Evolutionary conservation across 2,888 invertebrate genomes (phyloP).

Genomic region (Xylophagus ater): DNA sequence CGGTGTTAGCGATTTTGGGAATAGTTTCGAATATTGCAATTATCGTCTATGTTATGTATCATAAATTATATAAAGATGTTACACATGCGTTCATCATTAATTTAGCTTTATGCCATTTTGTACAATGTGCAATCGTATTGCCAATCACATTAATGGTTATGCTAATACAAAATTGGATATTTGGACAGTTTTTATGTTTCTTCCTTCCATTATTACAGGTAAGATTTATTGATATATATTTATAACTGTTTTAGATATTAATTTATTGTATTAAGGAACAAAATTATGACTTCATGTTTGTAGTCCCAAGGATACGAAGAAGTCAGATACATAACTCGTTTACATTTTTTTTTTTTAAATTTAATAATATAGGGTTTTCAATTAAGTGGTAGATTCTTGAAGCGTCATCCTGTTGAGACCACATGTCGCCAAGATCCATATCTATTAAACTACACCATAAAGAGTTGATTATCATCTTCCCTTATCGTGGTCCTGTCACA

Average conservation of each 20-base stretch:
- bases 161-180: constrained; percentile 59
- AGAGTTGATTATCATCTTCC: too few relatives aligned
- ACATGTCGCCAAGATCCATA: too few relatives aligned
- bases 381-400: too few relatives aligned
- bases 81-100: constrained; percentile 56
- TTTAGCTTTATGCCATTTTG: constrained; percentile 52
- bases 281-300: too few relatives aligned
- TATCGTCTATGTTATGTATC: constrained; percentile 43
- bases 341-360: too few relatives aligned
- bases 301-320: too few relatives aligned
- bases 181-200: constrained; percentile 59
- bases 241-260: background rate
- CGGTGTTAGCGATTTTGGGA: constrained; percentile 45
- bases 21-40: constrained; percentile 48
- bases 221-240: constrained; percentile 20
- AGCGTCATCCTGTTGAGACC: too few relatives aligned
- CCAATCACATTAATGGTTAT: constrained; percentile 57
- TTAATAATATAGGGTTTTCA: too few relatives aligned
- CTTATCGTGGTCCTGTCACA: too few relatives aligned
- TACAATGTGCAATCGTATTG: constrained; percentile 55
- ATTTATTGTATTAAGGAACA: background rate
- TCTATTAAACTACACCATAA: too few relatives aligned
- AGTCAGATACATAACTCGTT: too few relatives aligned
- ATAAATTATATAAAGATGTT: constrained; percentile 48
- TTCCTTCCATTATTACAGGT: constrained; percentile 65